Evolutionary conservation across 2,113 vertebrate species (phyloP).

Genomic region (Pycnonotus jocosus): DNA sequence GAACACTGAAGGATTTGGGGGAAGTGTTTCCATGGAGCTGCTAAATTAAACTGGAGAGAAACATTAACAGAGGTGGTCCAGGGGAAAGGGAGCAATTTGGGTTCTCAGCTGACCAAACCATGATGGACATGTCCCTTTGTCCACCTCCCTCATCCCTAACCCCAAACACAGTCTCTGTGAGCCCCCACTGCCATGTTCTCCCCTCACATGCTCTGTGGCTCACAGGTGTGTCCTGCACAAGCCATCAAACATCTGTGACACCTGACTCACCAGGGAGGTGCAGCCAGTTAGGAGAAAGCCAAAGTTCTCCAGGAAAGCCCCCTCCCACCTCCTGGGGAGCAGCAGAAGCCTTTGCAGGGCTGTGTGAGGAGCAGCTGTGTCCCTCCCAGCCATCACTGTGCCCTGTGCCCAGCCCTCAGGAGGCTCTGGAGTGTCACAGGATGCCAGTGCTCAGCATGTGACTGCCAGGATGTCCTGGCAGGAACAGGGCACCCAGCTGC

Average conservation of each 20-base stretch:
- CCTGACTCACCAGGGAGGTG: fast-evolving
- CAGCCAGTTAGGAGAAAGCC: neutral
- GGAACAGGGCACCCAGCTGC: neutral
- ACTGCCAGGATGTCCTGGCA: neutral
- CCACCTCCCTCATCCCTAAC: neutral
- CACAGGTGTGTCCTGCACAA: neutral
- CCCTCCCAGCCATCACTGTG: neutral
- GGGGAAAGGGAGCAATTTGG: neutral
- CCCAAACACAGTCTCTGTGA: fast-evolving
- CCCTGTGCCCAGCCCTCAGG: neutral
- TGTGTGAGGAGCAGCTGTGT: neutral
- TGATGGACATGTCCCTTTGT: neutral
- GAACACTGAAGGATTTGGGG: neutral
- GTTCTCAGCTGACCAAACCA: neutral
- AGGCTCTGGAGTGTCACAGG: neutral
- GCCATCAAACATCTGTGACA: neutral
- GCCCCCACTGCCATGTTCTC: neutral
- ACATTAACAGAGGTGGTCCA: neutral
- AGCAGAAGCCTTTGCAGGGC: neutral
- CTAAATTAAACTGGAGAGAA: neutral
- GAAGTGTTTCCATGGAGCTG: neutral
- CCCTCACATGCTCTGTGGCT: neutral
- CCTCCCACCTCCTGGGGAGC: neutral
- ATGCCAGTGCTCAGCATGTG: neutral
- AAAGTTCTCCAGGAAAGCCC: neutral